Base-by-base conservation (phyloP, 1,140 invertebrate species). In the Coenobita brevimanus region DNA sequence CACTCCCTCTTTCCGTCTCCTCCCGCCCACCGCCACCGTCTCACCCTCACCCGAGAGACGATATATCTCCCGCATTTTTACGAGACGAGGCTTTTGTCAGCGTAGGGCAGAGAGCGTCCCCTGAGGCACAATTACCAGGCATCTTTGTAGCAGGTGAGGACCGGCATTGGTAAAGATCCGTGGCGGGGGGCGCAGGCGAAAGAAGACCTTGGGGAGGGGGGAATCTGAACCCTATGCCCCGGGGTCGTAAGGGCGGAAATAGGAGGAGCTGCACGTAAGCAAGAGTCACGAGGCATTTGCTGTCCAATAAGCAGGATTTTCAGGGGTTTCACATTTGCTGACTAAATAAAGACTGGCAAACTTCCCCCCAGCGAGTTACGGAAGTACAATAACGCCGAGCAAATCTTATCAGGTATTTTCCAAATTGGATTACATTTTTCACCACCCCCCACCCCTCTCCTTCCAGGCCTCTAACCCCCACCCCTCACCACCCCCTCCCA, bases 351-450 rank as follows among this genome's bases (percentile, higher is more conserved):
- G 69, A 78, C 73, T 75, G 46, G 67, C 50, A 64, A 85, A 85
- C 71, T 76, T 85, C 71, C 50, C 71, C 71, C 64, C 36, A 38
- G 60, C 82, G 82, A 85, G 82, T 85, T 85, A 76, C 71, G 82
- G 82, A 85, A 73, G 71, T 64, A 64, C 82, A 85, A 76, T 85
- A 78, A 85, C 50, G 82, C 24, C 38, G 73, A 57, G 82, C 73
- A 85, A 85, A 85, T 85, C 82, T 85, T 85, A 85, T 78, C 82
- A 85, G 57, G 71, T 75, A 85, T 85, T 85, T 85, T 78, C 82
- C 82, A 85, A 85, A 85, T 64, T 76, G 82, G 82, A 85, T 85
- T 85, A 85, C 57, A 75, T 85, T 85, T 84, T 62, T 62, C 64
- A 60, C 54, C 33, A 27, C 46, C 17, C 46, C 46, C 46, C 46